Percentiles rank a stretch among this genome's conserved stretches.
Evolutionary conservation across 2,888 invertebrate genomes (phyloP).

Genomic region (Dermolepida albohirtum): DNA sequence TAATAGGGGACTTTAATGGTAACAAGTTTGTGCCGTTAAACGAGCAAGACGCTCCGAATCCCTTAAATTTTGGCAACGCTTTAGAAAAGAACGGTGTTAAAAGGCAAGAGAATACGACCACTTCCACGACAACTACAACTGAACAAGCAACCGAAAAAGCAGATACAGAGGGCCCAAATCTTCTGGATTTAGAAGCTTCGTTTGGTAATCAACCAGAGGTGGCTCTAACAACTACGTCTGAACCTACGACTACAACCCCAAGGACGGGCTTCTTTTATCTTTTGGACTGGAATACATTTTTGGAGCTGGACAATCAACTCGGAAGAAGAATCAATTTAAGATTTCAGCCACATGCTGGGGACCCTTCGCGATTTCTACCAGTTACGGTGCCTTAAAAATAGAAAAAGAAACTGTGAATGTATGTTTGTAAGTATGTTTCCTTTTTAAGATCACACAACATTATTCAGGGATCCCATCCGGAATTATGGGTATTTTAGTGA

Average conservation of each 20-base stretch:
- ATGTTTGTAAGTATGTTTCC: neutral
- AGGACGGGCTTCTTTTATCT: constrained; percentile 87
- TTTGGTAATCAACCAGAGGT: constrained; percentile 76
- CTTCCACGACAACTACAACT: constrained; percentile 43
- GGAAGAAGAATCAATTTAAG: constrained; percentile 80
- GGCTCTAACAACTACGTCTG: constrained; percentile 66
- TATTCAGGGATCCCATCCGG: too few relatives aligned
- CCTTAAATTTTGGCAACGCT: constrained; percentile 59
- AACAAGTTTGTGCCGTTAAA: constrained; percentile 54
- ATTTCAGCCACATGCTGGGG: constrained; percentile 84
- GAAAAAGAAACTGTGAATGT: constrained; percentile 8
- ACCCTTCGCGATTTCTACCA: constrained; percentile 81
- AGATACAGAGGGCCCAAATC: constrained; percentile 65
- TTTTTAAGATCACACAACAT: too few relatives aligned
- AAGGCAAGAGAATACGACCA: constrained; percentile 62
- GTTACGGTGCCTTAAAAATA: constrained; percentile 75
- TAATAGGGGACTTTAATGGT: constrained; percentile 58
- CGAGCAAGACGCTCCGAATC: constrained; percentile 62
- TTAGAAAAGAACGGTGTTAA: constrained; percentile 67
- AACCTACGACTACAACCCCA: constrained; percentile 74
- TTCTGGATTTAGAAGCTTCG: constrained; percentile 79
- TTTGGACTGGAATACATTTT: constrained; percentile 87
- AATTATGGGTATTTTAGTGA: too few relatives aligned
- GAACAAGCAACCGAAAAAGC: constrained; percentile 54
- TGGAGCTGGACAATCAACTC: constrained; percentile 84